A percentile compares a stretch with the other conserved stretches of the same genome.
Conservation (phyloP, 2,797 vertebrate genomes). For the Neoniphon sammara region DNA sequence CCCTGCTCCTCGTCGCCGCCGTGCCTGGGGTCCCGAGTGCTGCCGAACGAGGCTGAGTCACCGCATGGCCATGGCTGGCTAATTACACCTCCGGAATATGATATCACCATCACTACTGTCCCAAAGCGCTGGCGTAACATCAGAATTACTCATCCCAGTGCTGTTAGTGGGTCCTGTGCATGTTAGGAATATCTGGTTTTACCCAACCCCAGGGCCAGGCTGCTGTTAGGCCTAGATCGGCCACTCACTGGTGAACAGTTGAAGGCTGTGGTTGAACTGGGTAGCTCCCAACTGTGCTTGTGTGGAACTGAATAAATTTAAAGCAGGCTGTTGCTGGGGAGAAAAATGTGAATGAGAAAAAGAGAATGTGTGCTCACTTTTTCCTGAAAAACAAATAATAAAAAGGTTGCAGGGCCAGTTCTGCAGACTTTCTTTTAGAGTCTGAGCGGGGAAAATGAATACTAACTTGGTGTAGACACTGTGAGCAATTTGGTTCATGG, state of each 20-base stretch:
- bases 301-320: not conserved
- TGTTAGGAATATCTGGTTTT: constrained; percentile 33
- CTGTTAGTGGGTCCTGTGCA: not conserved
- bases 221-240: constrained; percentile 3
- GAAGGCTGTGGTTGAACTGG: constrained; percentile 10
- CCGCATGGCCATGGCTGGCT: constrained; percentile 40
- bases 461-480: too few relatives aligned
- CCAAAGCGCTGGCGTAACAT: constrained; percentile 13
- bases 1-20: not conserved
- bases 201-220: not conserved
- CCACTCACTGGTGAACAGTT: not conserved
- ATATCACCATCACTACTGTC: constrained; percentile 15
- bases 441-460: too few relatives aligned
- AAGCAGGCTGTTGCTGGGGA: not conserved
- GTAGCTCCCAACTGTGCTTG: not conserved
- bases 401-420: not conserved
- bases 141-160: constrained; percentile 17
- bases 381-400: not conserved
- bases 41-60: constrained; percentile 55
- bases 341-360: too few relatives aligned
- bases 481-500: too few relatives aligned
- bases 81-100: constrained; percentile 38
- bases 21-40: constrained; percentile 2
- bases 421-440: not conserved
- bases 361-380: not conserved